A percentile compares a stretch with the other conserved stretches of the same genome.
phyloP scores from a whole-genome alignment of 2,113 vertebrate species.

The Glaucidium brasilianum region DNA sequence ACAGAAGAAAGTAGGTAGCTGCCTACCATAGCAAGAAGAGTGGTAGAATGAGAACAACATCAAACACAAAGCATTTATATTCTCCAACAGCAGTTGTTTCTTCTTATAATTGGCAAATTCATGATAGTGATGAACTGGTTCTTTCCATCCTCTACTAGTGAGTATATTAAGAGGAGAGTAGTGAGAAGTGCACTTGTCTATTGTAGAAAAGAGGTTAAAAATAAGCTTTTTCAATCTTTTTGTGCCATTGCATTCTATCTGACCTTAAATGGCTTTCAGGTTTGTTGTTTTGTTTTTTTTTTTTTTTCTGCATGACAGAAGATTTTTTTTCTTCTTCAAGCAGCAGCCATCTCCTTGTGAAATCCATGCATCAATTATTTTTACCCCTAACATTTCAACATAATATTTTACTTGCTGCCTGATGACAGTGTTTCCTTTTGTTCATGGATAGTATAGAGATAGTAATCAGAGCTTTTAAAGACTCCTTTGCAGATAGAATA shows the following conservation, averaged over 20 bases:
- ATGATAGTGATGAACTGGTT: background rate
- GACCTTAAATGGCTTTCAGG: background rate
- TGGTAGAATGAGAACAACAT: background rate
- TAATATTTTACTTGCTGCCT: background rate
- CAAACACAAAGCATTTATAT: background rate
- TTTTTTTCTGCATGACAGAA: background rate
- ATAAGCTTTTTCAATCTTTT: background rate
- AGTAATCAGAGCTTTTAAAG: conserved; percentile 11
- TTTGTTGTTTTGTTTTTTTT: background rate
- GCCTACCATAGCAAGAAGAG: background rate
- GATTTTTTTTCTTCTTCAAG: background rate
- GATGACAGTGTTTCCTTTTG: background rate
- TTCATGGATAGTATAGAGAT: background rate
- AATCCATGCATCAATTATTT: background rate
- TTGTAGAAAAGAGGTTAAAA: background rate
- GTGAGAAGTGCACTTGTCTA: background rate
- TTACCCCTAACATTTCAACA: background rate
- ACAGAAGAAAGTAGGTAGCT: background rate
- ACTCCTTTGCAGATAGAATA: background rate
- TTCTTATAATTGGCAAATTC: background rate
- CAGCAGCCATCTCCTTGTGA: background rate
- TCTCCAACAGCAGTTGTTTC: background rate
- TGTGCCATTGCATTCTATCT: background rate
- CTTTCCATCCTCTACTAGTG: background rate
- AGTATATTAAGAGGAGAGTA: background rate